Evolutionary conservation across 2,113 vertebrate genomes (phyloP).

Genomic region (Chaenocephalus aceratus): DNA sequence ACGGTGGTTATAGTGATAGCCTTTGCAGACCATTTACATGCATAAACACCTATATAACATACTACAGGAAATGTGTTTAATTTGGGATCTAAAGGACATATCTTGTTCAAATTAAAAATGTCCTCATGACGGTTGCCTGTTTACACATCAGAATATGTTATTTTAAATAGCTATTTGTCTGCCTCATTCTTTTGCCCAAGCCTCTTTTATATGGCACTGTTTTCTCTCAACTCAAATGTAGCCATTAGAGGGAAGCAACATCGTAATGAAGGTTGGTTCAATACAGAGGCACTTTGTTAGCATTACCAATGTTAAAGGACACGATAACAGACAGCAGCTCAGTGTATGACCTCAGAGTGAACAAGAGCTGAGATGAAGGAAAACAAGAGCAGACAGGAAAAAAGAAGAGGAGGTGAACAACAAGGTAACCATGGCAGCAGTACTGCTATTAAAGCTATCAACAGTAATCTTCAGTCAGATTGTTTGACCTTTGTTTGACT

Average conservation of each 20-base stretch:
- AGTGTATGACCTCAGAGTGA: background rate
- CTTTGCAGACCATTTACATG: no score
- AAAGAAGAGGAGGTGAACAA: background rate
- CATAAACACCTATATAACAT: no score
- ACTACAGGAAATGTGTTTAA: no score
- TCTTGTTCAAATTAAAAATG: no score
- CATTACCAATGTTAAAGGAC: background rate
- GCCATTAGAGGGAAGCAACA: background rate
- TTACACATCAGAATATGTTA: no score
- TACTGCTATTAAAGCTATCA: constrained; percentile 27
- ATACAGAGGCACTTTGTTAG: background rate
- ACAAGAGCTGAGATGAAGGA: background rate
- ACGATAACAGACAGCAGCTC: background rate
- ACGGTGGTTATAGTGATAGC: no score
- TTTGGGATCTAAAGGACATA: no score
- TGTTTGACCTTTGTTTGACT: background rate
- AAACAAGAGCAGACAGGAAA: background rate
- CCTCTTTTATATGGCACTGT: background rate
- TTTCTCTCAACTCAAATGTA: background rate
- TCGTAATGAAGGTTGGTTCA: background rate
- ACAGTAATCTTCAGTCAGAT: constrained; percentile 11
- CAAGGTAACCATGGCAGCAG: constrained; percentile 29
- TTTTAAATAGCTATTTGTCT: no score
- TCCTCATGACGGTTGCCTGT: no score
- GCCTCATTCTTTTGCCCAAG: background rate